Conservation (phyloP, 2,888 invertebrate genomes). For the Griposia aprilina region DNA sequence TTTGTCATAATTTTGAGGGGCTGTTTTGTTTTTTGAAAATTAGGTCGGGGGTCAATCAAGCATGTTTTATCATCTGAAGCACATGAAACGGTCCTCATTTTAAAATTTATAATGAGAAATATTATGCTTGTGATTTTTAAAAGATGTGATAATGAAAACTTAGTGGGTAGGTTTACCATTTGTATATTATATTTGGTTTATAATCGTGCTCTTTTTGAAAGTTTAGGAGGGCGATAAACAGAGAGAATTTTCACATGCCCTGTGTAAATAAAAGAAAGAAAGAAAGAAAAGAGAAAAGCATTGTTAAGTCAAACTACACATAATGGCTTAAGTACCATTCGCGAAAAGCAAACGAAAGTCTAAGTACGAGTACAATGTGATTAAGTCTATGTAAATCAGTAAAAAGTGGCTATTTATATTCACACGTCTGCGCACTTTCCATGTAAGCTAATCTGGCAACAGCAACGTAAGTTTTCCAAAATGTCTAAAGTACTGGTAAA, state of each 20-base stretch:
- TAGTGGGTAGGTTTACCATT: not conserved
- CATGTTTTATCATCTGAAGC: not conserved
- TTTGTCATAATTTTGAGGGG: constrained; percentile 7
- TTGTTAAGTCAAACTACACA: constrained; percentile 49
- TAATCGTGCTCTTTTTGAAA: not conserved
- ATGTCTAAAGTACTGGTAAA: not conserved
- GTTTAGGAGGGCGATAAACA: constrained; percentile 5
- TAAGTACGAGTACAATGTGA: constrained; percentile 43
- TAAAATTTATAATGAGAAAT: not conserved
- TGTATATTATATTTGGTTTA: not conserved
- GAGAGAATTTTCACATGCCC: constrained; percentile 11
- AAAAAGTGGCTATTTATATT: constrained; percentile 40
- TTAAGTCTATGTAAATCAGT: constrained; percentile 56
- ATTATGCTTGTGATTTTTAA: not conserved
- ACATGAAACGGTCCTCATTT: not conserved
- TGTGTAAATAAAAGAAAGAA: constrained; percentile 34
- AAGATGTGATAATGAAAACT: not conserved
- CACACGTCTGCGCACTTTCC: constrained; percentile 29
- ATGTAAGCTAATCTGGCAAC: not conserved
- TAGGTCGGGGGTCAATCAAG: not conserved
- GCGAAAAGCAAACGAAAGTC: constrained; percentile 51
- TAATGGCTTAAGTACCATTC: constrained; percentile 34
- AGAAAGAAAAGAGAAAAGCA: constrained; percentile 37
- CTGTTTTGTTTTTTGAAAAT: not conserved
- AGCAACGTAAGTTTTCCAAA: not conserved